phyloP scores from a whole-genome alignment of 2,888 invertebrate genomes.

The Gymnoscelis rufifasciata region DNA sequence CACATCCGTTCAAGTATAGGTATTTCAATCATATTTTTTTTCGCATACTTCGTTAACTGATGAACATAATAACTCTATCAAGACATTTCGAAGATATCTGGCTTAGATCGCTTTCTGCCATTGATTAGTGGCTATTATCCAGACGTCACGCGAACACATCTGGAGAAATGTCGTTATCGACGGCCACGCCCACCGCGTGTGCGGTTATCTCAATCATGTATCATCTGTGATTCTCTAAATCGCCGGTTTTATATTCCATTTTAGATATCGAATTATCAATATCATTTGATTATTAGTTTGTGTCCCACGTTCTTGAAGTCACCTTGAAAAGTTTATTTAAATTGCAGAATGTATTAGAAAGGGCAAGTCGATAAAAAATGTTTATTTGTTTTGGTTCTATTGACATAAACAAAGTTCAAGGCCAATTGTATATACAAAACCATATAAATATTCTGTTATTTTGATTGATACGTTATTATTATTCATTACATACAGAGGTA shows the following conservation, averaged over 20 bases:
- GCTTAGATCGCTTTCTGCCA: constrained; percentile 7
- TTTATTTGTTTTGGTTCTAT: too few species aligned
- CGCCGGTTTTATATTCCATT: neutral
- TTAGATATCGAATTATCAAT: neutral
- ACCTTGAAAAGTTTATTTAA: neutral
- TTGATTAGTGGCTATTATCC: constrained; percentile 19
- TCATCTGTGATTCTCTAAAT: constrained; percentile 8
- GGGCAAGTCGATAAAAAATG: too few species aligned
- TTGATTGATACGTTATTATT: too few species aligned
- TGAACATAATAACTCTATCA: constrained; percentile 18
- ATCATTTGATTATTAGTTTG: neutral
- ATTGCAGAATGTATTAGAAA: too few species aligned
- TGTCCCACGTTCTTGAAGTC: neutral
- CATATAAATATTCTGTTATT: too few species aligned
- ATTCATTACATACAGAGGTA: too few species aligned
- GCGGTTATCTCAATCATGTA: constrained; percentile 15
- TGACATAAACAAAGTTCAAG: neutral
- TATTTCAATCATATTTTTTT: neutral
- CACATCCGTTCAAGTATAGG: too few species aligned
- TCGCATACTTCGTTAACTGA: constrained; percentile 1
- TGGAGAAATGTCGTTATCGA: constrained; percentile 22
- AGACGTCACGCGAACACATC: constrained; percentile 20
- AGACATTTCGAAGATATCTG: constrained; percentile 17
- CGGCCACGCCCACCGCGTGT: constrained; percentile 23
- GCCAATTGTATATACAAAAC: neutral